Evolutionary conservation across 2,888 invertebrate genomes (phyloP).

Genomic region (Dasysyrphus tricinctus): DNA sequence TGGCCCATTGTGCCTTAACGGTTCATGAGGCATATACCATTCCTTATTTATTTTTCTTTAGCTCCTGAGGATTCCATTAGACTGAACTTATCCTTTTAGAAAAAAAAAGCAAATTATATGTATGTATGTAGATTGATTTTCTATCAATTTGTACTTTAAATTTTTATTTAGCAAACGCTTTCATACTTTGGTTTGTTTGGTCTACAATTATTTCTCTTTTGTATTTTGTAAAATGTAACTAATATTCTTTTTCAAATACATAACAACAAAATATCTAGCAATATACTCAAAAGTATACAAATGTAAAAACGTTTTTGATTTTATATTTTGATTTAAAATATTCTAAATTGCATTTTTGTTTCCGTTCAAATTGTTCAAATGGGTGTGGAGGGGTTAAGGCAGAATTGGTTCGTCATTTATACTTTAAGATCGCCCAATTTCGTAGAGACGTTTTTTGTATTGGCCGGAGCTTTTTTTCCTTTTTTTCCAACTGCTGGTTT

Average conservation of each 20-base stretch:
- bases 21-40: too few relatives aligned
- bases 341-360: slow-evolving; percentile 17
- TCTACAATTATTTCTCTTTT: slow-evolving; percentile 37
- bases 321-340: slow-evolving; percentile 21
- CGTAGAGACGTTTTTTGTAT: slow-evolving; percentile 79
- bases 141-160: slow-evolving; percentile 58
- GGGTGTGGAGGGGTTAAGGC: background rate
- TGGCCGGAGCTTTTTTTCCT: slow-evolving; percentile 79
- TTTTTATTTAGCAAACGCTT: slow-evolving; percentile 57
- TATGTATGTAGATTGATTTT: background rate
- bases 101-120: background rate
- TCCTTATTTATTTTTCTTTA: too few relatives aligned
- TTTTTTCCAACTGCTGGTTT: slow-evolving; percentile 77
- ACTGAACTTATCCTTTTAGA: background rate
- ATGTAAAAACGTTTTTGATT: slow-evolving; percentile 11
- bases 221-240: slow-evolving; percentile 39
- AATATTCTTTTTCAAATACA: slow-evolving; percentile 31
- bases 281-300: slow-evolving; percentile 10
- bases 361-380: slow-evolving; percentile 1
- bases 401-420: slow-evolving; percentile 11
- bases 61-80: background rate
- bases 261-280: slow-evolving; percentile 7
- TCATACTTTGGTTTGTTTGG: slow-evolving; percentile 41
- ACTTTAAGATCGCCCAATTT: slow-evolving; percentile 66
- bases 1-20: too few relatives aligned